phyloP scores from a whole-genome alignment of 2,113 vertebrate genomes.

The Mobula hypostoma region DNA sequence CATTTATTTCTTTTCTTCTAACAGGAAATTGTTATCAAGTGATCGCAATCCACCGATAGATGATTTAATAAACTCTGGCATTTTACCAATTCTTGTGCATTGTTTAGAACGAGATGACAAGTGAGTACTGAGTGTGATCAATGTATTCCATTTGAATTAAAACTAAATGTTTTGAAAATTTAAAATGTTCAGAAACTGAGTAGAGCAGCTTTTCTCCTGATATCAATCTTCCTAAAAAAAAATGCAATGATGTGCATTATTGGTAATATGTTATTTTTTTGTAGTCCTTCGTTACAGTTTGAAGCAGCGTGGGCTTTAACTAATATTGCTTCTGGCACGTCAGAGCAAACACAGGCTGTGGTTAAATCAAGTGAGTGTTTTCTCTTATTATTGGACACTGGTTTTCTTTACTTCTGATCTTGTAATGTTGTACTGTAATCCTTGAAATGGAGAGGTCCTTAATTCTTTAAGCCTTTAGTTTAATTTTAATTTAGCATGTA shows the following conservation, averaged over 20 bases:
- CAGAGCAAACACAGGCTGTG: slow-evolving; percentile 96
- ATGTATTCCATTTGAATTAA: not conserved
- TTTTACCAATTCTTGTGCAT: slow-evolving; percentile 96
- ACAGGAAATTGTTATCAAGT: slow-evolving; percentile 93
- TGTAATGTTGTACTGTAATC: too few species aligned
- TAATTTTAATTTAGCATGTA: not conserved
- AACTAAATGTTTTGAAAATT: not conserved
- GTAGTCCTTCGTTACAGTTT: slow-evolving; percentile 94
- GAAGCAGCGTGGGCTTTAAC: slow-evolving; percentile 98
- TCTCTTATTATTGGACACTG: not conserved
- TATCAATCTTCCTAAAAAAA: not conserved
- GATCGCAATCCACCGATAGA: slow-evolving; percentile 98
- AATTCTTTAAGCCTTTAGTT: not conserved
- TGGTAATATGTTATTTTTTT: slow-evolving; percentile 34
- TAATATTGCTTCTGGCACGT: slow-evolving; percentile 97
- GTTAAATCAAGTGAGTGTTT: slow-evolving; percentile 88
- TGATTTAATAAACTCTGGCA: slow-evolving; percentile 96
- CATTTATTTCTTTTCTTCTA: slow-evolving; percentile 36
- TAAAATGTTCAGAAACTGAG: not conserved
- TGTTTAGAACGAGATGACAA: slow-evolving; percentile 99
- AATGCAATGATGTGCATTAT: not conserved
- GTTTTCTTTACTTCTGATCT: too few species aligned
- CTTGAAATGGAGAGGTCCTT: not conserved
- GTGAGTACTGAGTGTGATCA: slow-evolving; percentile 58
- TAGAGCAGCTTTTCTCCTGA: not conserved